Evolutionary conservation across 1,140 invertebrate species (phyloP).

Genomic region (Tachypleus tridentatus): DNA sequence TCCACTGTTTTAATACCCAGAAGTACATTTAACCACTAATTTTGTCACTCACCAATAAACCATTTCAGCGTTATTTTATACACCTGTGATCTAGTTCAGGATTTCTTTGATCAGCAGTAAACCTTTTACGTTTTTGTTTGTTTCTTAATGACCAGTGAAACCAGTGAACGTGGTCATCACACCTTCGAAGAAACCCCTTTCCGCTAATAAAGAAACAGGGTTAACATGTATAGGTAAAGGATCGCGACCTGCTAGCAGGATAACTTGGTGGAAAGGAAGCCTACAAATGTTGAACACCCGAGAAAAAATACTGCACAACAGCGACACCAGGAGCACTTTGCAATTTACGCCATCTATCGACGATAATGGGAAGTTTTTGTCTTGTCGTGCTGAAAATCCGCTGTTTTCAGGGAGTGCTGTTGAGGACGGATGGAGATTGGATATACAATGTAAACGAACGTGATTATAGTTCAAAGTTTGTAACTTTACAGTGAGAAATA

Average conservation of each 20-base stretch:
- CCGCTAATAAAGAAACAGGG: constrained; percentile 64
- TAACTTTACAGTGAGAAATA: too few relatives aligned
- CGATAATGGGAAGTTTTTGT: constrained; percentile 68
- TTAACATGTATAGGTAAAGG: constrained; percentile 70
- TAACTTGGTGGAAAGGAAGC: constrained; percentile 67
- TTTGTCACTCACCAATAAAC: too few relatives aligned
- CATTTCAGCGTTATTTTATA: too few relatives aligned
- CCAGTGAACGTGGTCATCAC: constrained; percentile 65
- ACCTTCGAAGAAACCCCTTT: constrained; percentile 62
- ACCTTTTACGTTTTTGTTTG: too few relatives aligned
- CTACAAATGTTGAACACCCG: constrained; percentile 37
- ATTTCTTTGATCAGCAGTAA: too few relatives aligned
- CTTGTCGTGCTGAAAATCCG: constrained; percentile 73
- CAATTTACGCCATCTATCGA: constrained; percentile 47
- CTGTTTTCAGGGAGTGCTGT: constrained; percentile 56
- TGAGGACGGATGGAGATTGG: constrained; percentile 70
- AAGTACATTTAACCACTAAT: too few relatives aligned
- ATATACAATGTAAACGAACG: constrained; percentile 66
- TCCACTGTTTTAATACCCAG: too few relatives aligned
- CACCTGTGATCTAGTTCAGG: too few relatives aligned
- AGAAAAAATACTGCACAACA: constrained; percentile 16
- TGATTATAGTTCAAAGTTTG: too few relatives aligned
- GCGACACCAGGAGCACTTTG: constrained; percentile 21
- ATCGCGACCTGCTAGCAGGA: constrained; percentile 64
- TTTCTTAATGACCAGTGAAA: constrained; percentile 47